Conservation (phyloP, 92 coral and sea anemone genomes). For the Siderastrea siderea region DNA sequence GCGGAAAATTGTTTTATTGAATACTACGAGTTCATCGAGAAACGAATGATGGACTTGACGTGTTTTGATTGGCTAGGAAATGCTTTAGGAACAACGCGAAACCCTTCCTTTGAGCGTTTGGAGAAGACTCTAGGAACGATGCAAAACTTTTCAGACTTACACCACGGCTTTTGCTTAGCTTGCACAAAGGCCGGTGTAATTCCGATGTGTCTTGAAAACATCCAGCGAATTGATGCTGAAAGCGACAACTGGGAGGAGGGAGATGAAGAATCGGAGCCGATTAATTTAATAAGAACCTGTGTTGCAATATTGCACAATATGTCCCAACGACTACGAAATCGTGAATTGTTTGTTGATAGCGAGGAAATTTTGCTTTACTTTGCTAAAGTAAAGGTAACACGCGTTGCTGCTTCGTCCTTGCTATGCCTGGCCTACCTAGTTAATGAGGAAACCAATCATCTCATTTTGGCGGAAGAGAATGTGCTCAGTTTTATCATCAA, state of each 20-base stretch:
- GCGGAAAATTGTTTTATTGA: background rate
- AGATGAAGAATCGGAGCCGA: background rate
- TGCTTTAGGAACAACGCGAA: background rate
- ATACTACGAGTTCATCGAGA: background rate
- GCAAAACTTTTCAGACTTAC: background rate
- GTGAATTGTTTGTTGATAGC: background rate
- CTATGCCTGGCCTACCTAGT: background rate
- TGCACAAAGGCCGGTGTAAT: background rate
- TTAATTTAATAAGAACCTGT: background rate
- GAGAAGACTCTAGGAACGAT: background rate
- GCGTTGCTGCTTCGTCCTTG: background rate
- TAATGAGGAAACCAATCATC: background rate
- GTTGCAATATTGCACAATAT: background rate
- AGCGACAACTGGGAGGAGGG: background rate
- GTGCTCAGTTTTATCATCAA: background rate
- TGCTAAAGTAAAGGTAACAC: background rate
- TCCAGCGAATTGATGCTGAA: background rate
- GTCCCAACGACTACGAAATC: background rate
- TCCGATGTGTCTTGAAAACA: background rate
- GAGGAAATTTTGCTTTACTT: background rate
- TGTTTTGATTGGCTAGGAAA: background rate
- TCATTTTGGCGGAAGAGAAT: background rate
- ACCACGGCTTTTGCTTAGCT: background rate
- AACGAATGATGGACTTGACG: background rate
- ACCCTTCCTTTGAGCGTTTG: background rate